phyloP scores from a whole-genome alignment of 1,140 invertebrate genomes.

The Meteorus sp. region DNA sequence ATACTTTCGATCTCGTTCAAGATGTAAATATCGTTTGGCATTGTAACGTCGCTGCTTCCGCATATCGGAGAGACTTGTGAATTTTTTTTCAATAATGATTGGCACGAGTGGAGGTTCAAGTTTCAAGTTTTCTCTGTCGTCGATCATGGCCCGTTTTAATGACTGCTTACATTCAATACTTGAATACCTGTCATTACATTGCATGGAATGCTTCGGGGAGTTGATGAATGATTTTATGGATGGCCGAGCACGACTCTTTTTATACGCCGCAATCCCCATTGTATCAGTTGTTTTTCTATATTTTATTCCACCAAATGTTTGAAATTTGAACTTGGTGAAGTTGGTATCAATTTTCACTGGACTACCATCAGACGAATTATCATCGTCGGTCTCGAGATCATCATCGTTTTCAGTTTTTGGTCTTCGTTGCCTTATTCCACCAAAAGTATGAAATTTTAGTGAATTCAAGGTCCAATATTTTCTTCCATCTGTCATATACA shows the following conservation, averaged over 20 bases:
- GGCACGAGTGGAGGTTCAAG: slow-evolving; percentile 44
- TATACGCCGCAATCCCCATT: slow-evolving; percentile 21
- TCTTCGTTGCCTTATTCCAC: slow-evolving; percentile 36
- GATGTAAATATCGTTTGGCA: slow-evolving; percentile 16
- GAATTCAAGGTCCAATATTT: slow-evolving; percentile 35
- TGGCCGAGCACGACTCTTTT: slow-evolving; percentile 23
- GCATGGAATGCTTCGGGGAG: neutral
- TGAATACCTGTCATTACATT: neutral
- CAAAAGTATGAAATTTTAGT: slow-evolving; percentile 44
- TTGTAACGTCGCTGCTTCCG: slow-evolving; percentile 13
- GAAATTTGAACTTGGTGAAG: slow-evolving; percentile 36
- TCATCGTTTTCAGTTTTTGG: slow-evolving; percentile 16
- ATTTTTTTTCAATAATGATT: slow-evolving; percentile 44
- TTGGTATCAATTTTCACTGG: slow-evolving; percentile 5
- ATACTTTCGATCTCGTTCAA: too few species aligned
- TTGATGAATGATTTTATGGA: neutral
- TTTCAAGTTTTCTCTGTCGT: slow-evolving; percentile 30
- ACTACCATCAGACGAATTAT: slow-evolving; percentile 5
- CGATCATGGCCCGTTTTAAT: neutral
- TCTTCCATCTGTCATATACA: slow-evolving; percentile 24
- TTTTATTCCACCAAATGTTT: slow-evolving; percentile 46
- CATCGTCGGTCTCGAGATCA: slow-evolving; percentile 14
- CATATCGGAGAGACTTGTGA: slow-evolving; percentile 40
- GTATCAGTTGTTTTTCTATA: slow-evolving; percentile 23
- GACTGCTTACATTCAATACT: neutral